Conservation (phyloP, 2,113 vertebrate species). For the Lepisosteus osseus region DNA sequence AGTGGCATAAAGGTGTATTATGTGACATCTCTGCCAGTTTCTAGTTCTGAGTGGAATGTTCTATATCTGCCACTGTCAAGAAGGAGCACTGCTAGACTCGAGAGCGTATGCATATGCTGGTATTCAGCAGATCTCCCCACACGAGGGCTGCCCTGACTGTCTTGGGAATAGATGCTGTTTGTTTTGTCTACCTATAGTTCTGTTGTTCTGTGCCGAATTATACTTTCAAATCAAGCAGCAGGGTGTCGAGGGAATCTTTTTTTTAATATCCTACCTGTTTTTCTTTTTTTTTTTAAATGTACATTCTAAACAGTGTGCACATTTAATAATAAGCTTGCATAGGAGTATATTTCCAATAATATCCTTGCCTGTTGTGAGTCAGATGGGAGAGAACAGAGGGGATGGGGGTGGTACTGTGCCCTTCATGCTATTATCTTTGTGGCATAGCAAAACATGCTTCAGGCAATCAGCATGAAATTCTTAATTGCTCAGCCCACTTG, state of each 20-base stretch:
- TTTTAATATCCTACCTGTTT: constrained; percentile 65
- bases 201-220: constrained; percentile 69
- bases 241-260: constrained; percentile 63
- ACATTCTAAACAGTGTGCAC: constrained; percentile 58
- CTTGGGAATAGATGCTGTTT: constrained; percentile 57
- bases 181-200: constrained; percentile 64
- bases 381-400: constrained; percentile 56
- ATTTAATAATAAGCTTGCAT: constrained; percentile 65
- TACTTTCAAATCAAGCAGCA: constrained; percentile 73
- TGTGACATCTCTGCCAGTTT: constrained; percentile 39
- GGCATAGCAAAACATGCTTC: constrained; percentile 77
- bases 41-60: constrained; percentile 40
- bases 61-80: constrained; percentile 48
- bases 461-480: constrained; percentile 88
- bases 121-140: constrained; percentile 46
- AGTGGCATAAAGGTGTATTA: constrained; percentile 33
- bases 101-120: constrained; percentile 36
- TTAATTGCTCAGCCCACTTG: constrained; percentile 86
- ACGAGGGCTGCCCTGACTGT: constrained; percentile 56
- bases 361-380: constrained; percentile 43
- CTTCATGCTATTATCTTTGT: constrained; percentile 79
- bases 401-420: constrained; percentile 52
- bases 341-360: constrained; percentile 49
- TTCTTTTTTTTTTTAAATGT: constrained; percentile 60
- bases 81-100: constrained; percentile 26